Evolutionary conservation across 2,888 invertebrate genomes (phyloP), one percentile per base, ranked within the genome.

Genomic region (Heliconius erato): DNA sequence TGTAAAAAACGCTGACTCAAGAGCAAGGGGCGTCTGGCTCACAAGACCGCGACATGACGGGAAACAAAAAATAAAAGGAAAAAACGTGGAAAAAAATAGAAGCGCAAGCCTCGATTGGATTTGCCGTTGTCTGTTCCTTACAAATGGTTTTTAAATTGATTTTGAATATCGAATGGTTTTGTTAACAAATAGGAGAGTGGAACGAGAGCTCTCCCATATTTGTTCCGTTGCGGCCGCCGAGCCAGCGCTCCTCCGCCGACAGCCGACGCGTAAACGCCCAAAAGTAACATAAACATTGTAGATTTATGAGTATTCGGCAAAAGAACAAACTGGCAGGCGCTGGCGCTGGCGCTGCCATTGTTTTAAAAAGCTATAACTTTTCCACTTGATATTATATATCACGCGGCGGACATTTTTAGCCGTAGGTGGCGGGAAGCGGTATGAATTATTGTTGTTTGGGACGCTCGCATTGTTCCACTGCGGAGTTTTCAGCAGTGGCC

Each of bases 381-480:
- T 91, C 94, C 94, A 93, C 95, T 94, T 94, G 91, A 93, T 94
- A 93, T 94, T 94, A 95, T 96, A 95, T 94, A 95, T 95, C 94
- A 95, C 88, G 90, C 89, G 91, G 94, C 95, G 94, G 95, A 95
- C 95, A 95, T 94, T 96, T 95, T 96, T 95, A 95, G 94, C 95
- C 92, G 95, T 95, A 94, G 95, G 95, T 95, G 95, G 95, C 94
- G 95, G 96, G 92, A 95, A 95, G 91, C 94, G 94, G 94, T 93
- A 95, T 96, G 96, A 96, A 95, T 95, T 95, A 95, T 96, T 95
- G 94, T 95, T 96, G 95, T 95, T 94, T 92, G 94, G 93, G 94
- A 93, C 92, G 94, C 91, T 94, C 91, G 94, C 92, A 94, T 95
- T 95, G 95, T 95, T 94, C 94, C 90, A 89, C 91, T 89, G 91